Base-by-base conservation (phyloP, 2,113 vertebrate genomes). In the Ahaetulla prasina region DNA sequence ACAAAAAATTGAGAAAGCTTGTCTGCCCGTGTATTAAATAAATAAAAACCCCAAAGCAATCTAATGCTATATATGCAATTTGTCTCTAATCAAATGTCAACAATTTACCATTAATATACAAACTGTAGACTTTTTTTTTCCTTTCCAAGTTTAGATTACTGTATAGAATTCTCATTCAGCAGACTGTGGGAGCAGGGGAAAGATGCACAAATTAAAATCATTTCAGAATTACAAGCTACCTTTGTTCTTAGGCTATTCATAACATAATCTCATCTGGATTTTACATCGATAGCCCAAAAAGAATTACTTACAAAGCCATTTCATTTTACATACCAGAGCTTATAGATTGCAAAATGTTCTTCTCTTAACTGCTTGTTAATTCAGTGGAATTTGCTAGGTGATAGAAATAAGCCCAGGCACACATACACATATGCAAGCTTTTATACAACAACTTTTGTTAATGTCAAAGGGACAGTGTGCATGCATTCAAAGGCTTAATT, bases 401-500 rank as follows among this genome's bases (percentile, higher is more conserved):
- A 49, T 92, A 68, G 49, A 80, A 63, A n/a, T 3, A 23, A 97
- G 39, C 49, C 53, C 84, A 88, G 80, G 30, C 90, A 94, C 87
- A 90, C 91, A 93, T 93, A 92, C 92, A 57, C 25, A 60, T 9
- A 27, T 14, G 14, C 90, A 93, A 94, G 91, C n/a, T 89, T 94
- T 84, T 93, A 3, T 68, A n/a, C 8, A 91, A 89, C 30, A 91
- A 92, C 92, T 96, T 96, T 94, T 91, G 87, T 93, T 96, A 96
- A 93, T 12, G 0, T 87, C 90, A 96, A 91, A 85, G 93, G 94
- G 94, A 91, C 52, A 57, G 84, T 95, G 95, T 91, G 88, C 54
- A 95, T 94, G 90, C 88, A 92, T 96, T 94, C 89, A 93, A 94
- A 93, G 95, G 91, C 91, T 94, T 96, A 95, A 96, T 95, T 94